Evolutionary conservation across 2,888 invertebrate genomes (phyloP).

Genomic region (Xanthia icteritia): DNA sequence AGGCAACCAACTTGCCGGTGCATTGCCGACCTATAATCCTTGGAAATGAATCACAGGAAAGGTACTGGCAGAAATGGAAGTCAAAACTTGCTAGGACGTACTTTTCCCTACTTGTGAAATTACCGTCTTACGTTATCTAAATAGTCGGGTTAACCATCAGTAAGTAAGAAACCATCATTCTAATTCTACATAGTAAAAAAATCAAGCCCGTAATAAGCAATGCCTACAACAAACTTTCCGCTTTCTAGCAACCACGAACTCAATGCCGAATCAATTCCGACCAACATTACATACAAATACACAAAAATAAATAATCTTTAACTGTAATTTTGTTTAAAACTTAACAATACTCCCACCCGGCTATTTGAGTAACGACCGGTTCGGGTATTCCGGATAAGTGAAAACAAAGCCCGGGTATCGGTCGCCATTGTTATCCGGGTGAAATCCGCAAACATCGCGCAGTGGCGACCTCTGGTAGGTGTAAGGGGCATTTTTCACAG

Average conservation of each 20-base stretch:
- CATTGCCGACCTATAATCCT: no score
- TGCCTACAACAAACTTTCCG: not conserved
- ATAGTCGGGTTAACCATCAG: no score
- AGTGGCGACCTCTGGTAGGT: constrained; percentile 57
- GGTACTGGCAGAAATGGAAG: no score
- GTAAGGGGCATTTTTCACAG: constrained; percentile 56
- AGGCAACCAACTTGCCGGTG: no score
- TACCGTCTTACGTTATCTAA: no score
- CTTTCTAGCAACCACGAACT: no score
- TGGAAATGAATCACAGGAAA: no score
- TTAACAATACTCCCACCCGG: constrained; percentile 55
- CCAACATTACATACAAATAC: constrained; percentile 8
- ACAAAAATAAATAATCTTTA: constrained; percentile 48
- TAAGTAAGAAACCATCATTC: no score
- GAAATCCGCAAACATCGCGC: constrained; percentile 77
- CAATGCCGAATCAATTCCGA: not conserved
- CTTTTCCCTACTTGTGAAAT: no score
- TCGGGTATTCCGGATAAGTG: constrained; percentile 77
- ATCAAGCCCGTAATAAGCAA: no score
- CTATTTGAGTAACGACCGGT: constrained; percentile 79
- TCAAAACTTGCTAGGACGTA: no score
- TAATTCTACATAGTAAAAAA: no score
- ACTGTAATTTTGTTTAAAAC: constrained; percentile 49
- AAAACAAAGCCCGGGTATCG: constrained; percentile 79
- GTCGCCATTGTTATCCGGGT: constrained; percentile 79